Evolutionary conservation across 2,888 invertebrate species (phyloP), one percentile per base, ranked within the genome.

Genomic region (Folsomia manolachei): DNA sequence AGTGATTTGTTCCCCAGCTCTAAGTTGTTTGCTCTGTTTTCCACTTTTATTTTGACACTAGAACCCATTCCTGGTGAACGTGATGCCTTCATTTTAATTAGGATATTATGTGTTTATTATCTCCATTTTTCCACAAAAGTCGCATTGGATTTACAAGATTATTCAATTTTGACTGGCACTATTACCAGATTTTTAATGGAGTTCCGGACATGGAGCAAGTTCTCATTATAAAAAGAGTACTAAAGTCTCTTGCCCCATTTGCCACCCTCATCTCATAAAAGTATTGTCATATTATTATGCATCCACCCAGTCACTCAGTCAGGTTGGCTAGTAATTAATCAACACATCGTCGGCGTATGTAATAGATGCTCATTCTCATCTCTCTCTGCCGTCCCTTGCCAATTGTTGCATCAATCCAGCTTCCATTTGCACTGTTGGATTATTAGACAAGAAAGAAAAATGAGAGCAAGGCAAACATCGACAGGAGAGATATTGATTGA

Each of bases 401-500:
- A 56, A 56, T 56, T 56, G 56, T 56, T 56, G 56, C 56, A 56
- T 56, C 21, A 19, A 21, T 56, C 18, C 11, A 39, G 39, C 39
- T 39, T 39, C 39, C 14, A 4, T 39, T 39, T 4, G 14, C 39
- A 39, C 39, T 39, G 39, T 14, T 39, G 39, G 4, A n/a, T n/a
- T n/a, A n/a, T n/a, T n/a, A n/a, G n/a, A n/a, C n/a, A 4, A 39
- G 4, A 39, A 39, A 9, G 14, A 56, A 21, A 56, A 56, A 56
- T 56, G 56, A 56, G 56, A 56, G 56, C 56, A 56, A 56, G 56
- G 56, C 56, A 19, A 56, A 56, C 56, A 56, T 56, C 56, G 56
- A 56, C 56, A 56, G 56, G 21, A 56, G 56, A 56, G 56, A 56
- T 56, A 56, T 56, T 56, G 56, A 56, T 56, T 56, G 56, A 56